Percentiles rank a stretch among this genome's conserved stretches.
These are phyloP conservation scores for Battus philenor DNA, from an alignment of 1,140 invertebrate species.

Conservation along the genomic window DNA sequence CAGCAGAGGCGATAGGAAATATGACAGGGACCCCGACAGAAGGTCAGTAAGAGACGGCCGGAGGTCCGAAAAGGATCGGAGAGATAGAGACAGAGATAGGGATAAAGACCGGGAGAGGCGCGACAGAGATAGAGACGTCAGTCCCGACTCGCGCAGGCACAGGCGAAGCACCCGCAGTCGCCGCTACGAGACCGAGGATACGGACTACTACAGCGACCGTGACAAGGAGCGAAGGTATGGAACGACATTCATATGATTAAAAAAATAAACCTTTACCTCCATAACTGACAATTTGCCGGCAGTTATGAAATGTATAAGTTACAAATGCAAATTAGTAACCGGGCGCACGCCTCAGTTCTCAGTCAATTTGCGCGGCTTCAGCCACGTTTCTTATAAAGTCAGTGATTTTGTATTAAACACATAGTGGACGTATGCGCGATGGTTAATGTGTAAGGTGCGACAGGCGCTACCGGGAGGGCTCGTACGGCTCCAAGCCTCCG, in stretches of 20 bases:
- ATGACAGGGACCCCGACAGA: constrained; percentile 51
- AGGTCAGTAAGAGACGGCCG: constrained; percentile 45
- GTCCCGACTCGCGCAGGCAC: constrained; percentile 36
- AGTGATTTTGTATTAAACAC: too few species aligned
- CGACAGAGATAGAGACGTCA: constrained; percentile 29
- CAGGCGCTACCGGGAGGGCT: constrained; percentile 64
- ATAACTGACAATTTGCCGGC: too few species aligned
- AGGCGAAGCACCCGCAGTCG: constrained; percentile 43
- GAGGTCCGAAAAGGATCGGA: constrained; percentile 44
- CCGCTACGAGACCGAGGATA: constrained; percentile 73
- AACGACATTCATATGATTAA: too few species aligned
- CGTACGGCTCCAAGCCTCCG: constrained; percentile 63
- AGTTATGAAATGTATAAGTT: too few species aligned
- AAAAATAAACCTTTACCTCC: too few species aligned
- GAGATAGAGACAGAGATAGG: constrained; percentile 36
- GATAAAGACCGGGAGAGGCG: constrained; percentile 29
- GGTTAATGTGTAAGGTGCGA: too few species aligned
- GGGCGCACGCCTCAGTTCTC: too few species aligned
- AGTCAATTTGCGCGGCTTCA: too few species aligned
- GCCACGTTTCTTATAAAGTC: too few species aligned
- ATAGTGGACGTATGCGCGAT: too few species aligned
- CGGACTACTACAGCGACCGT: constrained; percentile 71
- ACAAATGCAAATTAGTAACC: too few species aligned
- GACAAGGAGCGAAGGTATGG: constrained; percentile 49
- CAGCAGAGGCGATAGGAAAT: constrained; percentile 49